Evolutionary conservation across 1,140 invertebrate species (phyloP).

Genomic region (Procambarus virginalis): DNA sequence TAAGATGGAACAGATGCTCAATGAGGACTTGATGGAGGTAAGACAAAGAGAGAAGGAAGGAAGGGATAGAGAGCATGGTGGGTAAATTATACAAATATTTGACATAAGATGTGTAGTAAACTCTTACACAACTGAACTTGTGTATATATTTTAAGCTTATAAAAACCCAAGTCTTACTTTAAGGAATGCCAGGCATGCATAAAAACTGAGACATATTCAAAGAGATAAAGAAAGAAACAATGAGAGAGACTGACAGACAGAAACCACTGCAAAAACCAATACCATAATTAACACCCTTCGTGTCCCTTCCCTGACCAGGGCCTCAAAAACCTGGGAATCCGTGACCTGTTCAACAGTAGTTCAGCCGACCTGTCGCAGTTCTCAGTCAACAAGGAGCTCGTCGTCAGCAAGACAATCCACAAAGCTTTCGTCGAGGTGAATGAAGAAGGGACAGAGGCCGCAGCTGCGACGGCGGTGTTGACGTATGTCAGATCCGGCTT

Average conservation of each 20-base stretch:
- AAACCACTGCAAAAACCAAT: too few species aligned
- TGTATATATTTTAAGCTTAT: too few species aligned
- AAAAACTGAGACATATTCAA: too few species aligned
- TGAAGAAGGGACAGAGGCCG: slow-evolving; percentile 84
- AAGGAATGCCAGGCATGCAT: too few species aligned
- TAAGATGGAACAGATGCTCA: slow-evolving; percentile 78
- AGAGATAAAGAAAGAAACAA: too few species aligned
- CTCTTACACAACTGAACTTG: too few species aligned
- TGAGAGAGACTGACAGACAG: too few species aligned
- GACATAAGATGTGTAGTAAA: too few species aligned
- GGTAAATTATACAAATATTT: too few species aligned
- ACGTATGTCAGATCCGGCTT: not conserved
- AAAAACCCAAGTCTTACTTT: too few species aligned
- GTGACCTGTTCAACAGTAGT: slow-evolving; percentile 78
- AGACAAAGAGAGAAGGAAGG: not conserved
- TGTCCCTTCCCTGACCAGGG: slow-evolving; percentile 17
- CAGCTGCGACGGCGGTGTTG: slow-evolving; percentile 78
- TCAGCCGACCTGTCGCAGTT: slow-evolving; percentile 79
- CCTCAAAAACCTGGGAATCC: slow-evolving; percentile 76
- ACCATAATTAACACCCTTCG: not conserved
- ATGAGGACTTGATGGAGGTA: slow-evolving; percentile 57
- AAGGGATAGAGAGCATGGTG: not conserved
- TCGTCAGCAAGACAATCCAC: slow-evolving; percentile 74
- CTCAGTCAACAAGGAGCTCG: not conserved
- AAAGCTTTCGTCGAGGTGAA: slow-evolving; percentile 79